phyloP scores from a whole-genome alignment of 2,888 invertebrate species.

The Acrocyrtus sp. region DNA sequence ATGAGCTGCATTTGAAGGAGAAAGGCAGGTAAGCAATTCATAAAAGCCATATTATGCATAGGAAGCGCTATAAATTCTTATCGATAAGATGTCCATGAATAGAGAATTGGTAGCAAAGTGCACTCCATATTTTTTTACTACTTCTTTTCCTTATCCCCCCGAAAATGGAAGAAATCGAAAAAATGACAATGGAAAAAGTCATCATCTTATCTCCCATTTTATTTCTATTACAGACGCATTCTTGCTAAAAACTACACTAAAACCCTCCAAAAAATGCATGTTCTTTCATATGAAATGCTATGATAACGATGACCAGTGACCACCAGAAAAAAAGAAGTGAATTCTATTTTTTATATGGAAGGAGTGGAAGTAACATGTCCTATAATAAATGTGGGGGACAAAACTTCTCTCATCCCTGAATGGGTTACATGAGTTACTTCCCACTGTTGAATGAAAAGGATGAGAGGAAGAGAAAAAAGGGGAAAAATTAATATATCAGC shows the following conservation, averaged over 20 bases:
- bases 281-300: background rate
- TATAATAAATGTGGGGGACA: background rate
- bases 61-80: background rate
- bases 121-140: slow-evolving; percentile 28
- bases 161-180: background rate
- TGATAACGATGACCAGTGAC: slow-evolving; percentile 22
- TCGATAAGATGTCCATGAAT: background rate
- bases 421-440: slow-evolving; percentile 29
- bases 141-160: background rate
- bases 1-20: background rate
- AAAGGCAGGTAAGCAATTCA: background rate
- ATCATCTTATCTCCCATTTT: slow-evolving; percentile 12
- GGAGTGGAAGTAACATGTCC: background rate
- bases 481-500: slow-evolving; percentile 50
- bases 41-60: background rate
- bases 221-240: slow-evolving; percentile 22
- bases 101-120: background rate
- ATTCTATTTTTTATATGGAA: background rate
- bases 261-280: background rate
- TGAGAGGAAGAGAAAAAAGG: slow-evolving; percentile 21
- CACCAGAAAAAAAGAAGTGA: background rate
- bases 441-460: slow-evolving; percentile 6
- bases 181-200: slow-evolving; percentile 18
- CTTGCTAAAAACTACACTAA: background rate
- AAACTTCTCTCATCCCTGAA: too few species aligned